Base-by-base conservation (phyloP, 1,140 invertebrate species). In the Anadara kagoshimensis region DNA sequence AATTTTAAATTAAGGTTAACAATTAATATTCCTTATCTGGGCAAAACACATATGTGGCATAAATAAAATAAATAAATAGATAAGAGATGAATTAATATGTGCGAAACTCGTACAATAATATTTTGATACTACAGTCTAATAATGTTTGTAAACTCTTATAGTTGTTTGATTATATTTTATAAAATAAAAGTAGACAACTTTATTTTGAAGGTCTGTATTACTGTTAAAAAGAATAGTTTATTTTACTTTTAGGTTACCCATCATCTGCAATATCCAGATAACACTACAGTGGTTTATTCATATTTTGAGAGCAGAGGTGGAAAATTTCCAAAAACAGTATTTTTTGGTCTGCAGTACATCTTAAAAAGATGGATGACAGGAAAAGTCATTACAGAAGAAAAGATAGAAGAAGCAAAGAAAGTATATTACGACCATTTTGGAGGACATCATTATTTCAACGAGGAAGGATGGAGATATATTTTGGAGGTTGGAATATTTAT, bases 231-330 rank as follows among this genome's bases (percentile, higher is more conserved):
- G 49, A 2, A 51, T 51, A 4, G 10, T 36, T 36, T n/a, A 43
- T n/a, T 68, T 11, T n/a, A n/a, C n/a, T 78, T 83, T 24, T 76
- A 90, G 89, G 83, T 90, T 18, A 89, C 90, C n/a, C 90, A 90
- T 78, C 89, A 90, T 76, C 56, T 73, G 14, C 90, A 91, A 77
- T 91, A 91, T 67, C 90, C 90, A 24, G 83, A 85, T 14, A 86
- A 88, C 64, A 91, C 90, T 14, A 89, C 85, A 18, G 57, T 74
- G 56, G 86, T 91, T 12, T 90, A 87, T 76, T 89, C 88, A 18
- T 91, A 91, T 75, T 91, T 91, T 81, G 90, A 91, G 78, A 89
- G 89, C 64, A 67, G 90, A 43, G 90, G 90, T 5, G 90, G 90
- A 10, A 90, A 90, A 78, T 91, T 89, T 74, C 69, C 79, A 18